A percentile compares a stretch with the other conserved stretches of the same genome.
Evolutionary conservation across 1,140 invertebrate species (phyloP).

Genomic region (Batillaria attramentaria): DNA sequence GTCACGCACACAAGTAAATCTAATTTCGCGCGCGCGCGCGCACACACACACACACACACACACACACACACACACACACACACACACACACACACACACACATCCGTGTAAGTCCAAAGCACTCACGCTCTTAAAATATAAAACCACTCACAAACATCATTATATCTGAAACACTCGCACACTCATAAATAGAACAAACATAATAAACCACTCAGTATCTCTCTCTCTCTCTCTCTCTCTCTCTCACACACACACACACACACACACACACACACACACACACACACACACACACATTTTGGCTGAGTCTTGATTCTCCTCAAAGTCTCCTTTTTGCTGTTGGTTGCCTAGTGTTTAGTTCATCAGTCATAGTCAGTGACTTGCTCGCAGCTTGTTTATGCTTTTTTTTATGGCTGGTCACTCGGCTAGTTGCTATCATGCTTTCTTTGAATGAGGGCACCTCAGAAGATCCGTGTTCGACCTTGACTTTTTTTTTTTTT

Average conservation of each 20-base stretch:
- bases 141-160: background rate
- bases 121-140: background rate
- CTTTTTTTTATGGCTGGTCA: too few species aligned
- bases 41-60: slow-evolving; percentile 33
- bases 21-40: background rate
- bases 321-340: too few species aligned
- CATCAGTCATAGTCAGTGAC: too few species aligned
- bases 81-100: slow-evolving; percentile 1
- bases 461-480: too few species aligned
- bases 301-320: too few species aligned
- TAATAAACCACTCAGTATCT: background rate
- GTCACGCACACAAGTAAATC: background rate
- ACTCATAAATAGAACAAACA: background rate
- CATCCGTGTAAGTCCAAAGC: background rate
- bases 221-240: background rate
- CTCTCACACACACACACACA: slow-evolving; percentile 13
- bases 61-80: slow-evolving; percentile 11
- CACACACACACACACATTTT: background rate
- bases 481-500: too few species aligned
- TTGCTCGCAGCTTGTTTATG: too few species aligned
- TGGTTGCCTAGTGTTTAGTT: too few species aligned
- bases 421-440: too few species aligned
- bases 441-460: too few species aligned
- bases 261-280: slow-evolving; percentile 10
- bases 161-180: background rate